Percentiles rank a stretch among this genome's conserved stretches.
These are phyloP conservation scores for Trypoxylus dichotomus DNA, from an alignment of 1,140 invertebrate genomes.

Conservation along the genomic window DNA sequence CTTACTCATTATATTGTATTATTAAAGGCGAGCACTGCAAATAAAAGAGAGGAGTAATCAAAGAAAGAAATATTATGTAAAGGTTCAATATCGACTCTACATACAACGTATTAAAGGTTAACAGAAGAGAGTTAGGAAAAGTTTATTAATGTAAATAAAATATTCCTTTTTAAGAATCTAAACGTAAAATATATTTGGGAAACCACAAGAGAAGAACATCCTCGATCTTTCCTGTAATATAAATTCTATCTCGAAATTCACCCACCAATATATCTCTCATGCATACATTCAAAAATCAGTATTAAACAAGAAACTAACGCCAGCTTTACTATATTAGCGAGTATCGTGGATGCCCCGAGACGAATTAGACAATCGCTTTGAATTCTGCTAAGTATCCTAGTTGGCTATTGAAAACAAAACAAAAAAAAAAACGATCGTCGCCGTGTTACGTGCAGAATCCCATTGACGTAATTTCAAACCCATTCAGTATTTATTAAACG, in stretches of 20 bases:
- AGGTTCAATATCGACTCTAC: not conserved
- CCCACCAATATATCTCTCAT: too few species aligned
- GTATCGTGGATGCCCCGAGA: not conserved
- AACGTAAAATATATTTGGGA: not conserved
- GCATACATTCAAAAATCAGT: not conserved
- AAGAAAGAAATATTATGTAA: not conserved
- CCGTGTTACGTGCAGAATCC: not conserved
- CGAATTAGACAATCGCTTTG: conserved; percentile 1
- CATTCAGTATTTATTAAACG: not conserved
- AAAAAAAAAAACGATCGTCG: not conserved
- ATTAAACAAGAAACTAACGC: not conserved
- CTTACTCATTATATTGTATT: conserved; percentile 4
- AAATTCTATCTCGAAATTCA: too few species aligned
- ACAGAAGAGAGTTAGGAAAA: not conserved
- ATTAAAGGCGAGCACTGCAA: not conserved
- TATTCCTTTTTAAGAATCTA: not conserved
- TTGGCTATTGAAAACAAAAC: not conserved
- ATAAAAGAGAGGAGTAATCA: not conserved
- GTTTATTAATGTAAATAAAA: not conserved
- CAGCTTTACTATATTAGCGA: too few species aligned
- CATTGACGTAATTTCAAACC: not conserved
- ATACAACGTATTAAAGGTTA: not conserved
- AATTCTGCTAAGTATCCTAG: not conserved
- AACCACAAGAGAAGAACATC: not conserved
- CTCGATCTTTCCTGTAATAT: too few species aligned